phyloP scores from a whole-genome alignment of 2,888 invertebrate species.

The Cephus nigrinus region DNA sequence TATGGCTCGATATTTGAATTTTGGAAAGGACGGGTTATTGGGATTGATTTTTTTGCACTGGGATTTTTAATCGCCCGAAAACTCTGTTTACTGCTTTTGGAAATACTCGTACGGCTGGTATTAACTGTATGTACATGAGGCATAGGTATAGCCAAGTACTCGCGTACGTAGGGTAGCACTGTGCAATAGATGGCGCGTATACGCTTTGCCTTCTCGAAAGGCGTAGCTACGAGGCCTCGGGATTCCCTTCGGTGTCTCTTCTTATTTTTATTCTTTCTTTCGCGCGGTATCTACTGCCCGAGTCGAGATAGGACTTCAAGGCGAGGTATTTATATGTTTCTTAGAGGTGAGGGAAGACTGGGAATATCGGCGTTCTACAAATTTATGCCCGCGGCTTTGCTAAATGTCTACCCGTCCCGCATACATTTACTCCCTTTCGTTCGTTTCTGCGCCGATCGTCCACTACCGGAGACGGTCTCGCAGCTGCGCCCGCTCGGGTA shows the following conservation, averaged over 20 bases:
- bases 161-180: not conserved
- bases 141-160: not conserved
- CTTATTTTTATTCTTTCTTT: not conserved
- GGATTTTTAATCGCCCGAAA: not conserved
- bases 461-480: conserved; percentile 7
- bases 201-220: not conserved
- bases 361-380: conserved; percentile 48
- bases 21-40: not conserved
- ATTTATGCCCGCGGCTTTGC: conserved; percentile 52
- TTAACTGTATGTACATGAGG: not conserved
- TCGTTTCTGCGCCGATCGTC: conserved; percentile 1
- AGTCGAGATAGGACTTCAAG: not conserved
- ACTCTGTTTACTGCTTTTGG: not conserved
- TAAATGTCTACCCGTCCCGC: conserved; percentile 46
- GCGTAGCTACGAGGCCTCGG: not conserved
- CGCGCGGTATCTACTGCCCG: not conserved
- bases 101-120: not conserved
- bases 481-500: not conserved
- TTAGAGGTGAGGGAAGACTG: not conserved
- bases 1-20: not conserved
- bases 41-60: not conserved
- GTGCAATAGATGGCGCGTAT: not conserved
- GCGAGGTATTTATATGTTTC: not conserved
- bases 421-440: conserved; percentile 37
- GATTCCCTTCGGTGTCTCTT: not conserved